Conservation (phyloP, 2,797 vertebrate species). For the Gallinago nigripennis region DNA sequence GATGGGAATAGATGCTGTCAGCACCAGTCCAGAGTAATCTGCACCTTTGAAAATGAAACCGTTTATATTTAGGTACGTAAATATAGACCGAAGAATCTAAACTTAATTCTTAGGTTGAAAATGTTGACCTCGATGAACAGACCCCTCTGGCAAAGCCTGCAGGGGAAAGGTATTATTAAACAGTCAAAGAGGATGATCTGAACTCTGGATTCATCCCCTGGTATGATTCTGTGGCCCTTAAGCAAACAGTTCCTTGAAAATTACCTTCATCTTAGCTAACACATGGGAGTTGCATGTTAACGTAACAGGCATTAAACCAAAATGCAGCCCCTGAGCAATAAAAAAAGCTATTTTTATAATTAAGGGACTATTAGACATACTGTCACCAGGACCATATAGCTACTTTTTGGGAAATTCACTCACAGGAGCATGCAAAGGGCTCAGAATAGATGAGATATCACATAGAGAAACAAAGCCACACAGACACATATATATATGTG, state of each 20-base stretch:
- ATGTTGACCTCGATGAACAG: slow-evolving; percentile 38
- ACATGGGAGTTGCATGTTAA: neutral
- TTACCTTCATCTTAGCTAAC: neutral
- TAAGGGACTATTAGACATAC: neutral
- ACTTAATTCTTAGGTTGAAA: slow-evolving; percentile 46
- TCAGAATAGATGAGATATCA: neutral
- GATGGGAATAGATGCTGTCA: slow-evolving; percentile 60
- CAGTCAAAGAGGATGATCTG: neutral
- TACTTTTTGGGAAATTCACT: neutral
- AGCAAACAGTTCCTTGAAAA: slow-evolving; percentile 4
- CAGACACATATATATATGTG: neutral
- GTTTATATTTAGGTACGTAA: slow-evolving; percentile 53
- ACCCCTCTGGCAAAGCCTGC: neutral
- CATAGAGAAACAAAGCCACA: neutral
- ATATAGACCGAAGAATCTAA: slow-evolving; percentile 51
- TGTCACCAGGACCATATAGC: neutral
- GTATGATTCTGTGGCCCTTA: neutral
- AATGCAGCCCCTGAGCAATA: neutral
- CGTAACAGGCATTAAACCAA: neutral
- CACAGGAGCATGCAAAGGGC: neutral
- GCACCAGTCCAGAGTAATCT: neutral
- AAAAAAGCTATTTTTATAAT: neutral
- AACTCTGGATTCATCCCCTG: neutral
- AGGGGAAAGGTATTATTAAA: neutral
- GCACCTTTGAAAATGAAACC: slow-evolving; percentile 61